Evolutionary conservation across 2,888 invertebrate species (phyloP), one percentile per base, ranked within the genome.

Genomic region (Cecidostiba fungosa): DNA sequence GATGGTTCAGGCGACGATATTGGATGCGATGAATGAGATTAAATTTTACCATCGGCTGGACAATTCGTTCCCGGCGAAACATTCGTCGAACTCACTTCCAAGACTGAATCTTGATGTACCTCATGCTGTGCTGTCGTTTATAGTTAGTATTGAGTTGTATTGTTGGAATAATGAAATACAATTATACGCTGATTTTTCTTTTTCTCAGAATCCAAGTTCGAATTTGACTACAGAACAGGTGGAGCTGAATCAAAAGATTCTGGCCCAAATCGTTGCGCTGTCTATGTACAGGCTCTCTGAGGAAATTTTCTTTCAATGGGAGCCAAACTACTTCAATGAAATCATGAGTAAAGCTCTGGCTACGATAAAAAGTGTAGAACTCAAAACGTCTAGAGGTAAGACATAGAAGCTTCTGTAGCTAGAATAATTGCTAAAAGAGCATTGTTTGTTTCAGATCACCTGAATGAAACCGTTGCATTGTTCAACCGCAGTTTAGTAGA

Each of bases 281-380:
- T 90, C 89, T 79, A 81, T 93, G 50, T 93, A 92, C 92, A 90
- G 89, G 86, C 87, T 93, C 39, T 93, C 93, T 0, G 92, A 93
- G 66, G 91, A 90, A 85, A 89, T 90, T 80, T 81, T 91, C 74
- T 87, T 93, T 23, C 89, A 89, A 82, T 93, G 94, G 91, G 89
- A 93, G 85, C 91, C 92, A 23, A 89, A 87, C 47, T 89, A 91
- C 78, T 89, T 92, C 16, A 89, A 90, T 72, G 86, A 91, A 14
- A 89, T 89, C 6, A 82, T 92, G 83, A 88, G 81, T 32, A 87
- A 86, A 69, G 87, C 89, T 23, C 84, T 93, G 39, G 82, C 88
- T 50, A 88, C 89, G 23, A 85, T 93, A 26, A 77, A 88, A 59
- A 76, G 77, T n/a, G 39, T 36, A 50, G 86, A 87, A 32, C 84